Percentiles rank a stretch among this genome's conserved stretches.
Evolutionary conservation across 2,888 invertebrate genomes (phyloP).

Genomic region (Troilus luridus): DNA sequence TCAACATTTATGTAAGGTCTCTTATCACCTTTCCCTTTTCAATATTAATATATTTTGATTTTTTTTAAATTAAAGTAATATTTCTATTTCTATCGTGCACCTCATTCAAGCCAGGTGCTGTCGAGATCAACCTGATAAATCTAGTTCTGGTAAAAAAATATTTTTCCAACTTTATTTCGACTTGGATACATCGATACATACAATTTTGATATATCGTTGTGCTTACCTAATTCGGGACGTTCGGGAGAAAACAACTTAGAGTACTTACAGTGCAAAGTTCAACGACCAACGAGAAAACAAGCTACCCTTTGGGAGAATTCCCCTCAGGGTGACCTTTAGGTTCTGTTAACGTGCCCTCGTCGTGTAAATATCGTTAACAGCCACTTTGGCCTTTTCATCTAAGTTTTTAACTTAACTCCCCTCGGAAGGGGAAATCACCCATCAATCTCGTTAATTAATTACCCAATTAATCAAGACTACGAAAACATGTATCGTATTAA

Average conservation of each 20-base stretch:
- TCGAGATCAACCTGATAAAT: too few species aligned
- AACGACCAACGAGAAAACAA: background rate
- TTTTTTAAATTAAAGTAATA: too few species aligned
- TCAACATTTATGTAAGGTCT: too few species aligned
- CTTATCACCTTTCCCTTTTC: too few species aligned
- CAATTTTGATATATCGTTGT: background rate
- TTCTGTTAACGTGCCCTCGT: background rate
- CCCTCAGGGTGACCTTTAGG: background rate
- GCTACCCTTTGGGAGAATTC: background rate
- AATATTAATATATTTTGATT: too few species aligned
- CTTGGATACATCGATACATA: background rate
- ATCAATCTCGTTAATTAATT: background rate
- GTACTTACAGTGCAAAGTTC: background rate
- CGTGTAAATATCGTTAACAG: conserved; percentile 39
- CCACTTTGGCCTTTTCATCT: background rate
- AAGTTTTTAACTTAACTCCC: background rate
- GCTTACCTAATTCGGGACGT: background rate
- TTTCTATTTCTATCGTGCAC: too few species aligned
- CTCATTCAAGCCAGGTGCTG: too few species aligned
- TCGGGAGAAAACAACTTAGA: background rate
- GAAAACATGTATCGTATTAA: background rate
- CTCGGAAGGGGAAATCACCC: background rate
- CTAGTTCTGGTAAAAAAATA: too few species aligned
- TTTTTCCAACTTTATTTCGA: too few species aligned
- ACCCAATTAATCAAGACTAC: background rate